These are phyloP conservation scores for Leptura quadrifasciata DNA, from an alignment of 2,888 invertebrate species.

Conservation along the genomic window DNA sequence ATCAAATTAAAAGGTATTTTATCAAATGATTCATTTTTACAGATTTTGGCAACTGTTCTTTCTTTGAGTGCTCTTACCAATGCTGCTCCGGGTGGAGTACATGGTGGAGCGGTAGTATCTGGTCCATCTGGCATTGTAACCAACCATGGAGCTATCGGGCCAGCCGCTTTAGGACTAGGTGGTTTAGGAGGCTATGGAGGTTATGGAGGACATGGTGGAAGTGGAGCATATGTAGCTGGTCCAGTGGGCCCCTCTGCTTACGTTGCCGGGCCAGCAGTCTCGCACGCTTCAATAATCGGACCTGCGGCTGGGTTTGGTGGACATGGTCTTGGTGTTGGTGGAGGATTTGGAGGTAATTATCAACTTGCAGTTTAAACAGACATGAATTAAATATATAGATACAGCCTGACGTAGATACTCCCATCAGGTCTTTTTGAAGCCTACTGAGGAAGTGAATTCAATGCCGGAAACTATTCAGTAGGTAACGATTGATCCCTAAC, in stretches of 20 bases:
- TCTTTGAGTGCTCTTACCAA: conserved; percentile 20
- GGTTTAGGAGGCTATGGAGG: conserved; percentile 21
- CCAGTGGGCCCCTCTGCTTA: conserved; percentile 33
- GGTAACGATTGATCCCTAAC: no score
- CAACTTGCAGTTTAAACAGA: no score
- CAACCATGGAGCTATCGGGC: conserved; percentile 54
- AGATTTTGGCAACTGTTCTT: conserved; percentile 23
- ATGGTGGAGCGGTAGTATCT: conserved; percentile 42
- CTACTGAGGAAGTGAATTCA: no score
- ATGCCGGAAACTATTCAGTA: no score
- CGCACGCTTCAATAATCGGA: conserved; percentile 47
- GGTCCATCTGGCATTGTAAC: conserved; percentile 54
- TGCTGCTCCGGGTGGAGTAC: conserved; percentile 35
- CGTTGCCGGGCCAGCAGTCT: conserved; percentile 38
- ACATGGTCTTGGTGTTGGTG: conserved; percentile 13
- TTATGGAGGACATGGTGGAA: conserved; percentile 29
- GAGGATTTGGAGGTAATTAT: conserved; percentile 37
- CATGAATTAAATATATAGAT: no score
- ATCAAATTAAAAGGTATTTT: background rate
- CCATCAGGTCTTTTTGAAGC: no score
- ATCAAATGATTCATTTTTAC: background rate
- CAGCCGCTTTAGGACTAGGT: conserved; percentile 48
- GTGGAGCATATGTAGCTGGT: conserved; percentile 36
- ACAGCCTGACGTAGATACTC: no score
- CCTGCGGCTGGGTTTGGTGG: conserved; percentile 44